phyloP scores from a whole-genome alignment of 2,797 vertebrate species.

The Myioborus miniatus region DNA sequence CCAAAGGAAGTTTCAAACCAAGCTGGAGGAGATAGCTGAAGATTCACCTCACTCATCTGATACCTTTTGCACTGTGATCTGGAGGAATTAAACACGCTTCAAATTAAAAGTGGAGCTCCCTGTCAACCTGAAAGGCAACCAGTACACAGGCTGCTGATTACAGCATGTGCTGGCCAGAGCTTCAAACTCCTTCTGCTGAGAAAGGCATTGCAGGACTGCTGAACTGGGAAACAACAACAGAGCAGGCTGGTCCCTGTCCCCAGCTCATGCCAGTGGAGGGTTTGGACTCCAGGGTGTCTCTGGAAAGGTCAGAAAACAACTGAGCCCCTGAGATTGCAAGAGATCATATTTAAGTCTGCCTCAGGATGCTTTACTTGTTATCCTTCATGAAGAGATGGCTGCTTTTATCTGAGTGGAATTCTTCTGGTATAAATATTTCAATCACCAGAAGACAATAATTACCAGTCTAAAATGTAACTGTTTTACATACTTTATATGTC shows the following conservation, averaged over 20 bases:
- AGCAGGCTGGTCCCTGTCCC: not conserved
- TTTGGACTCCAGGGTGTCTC: not conserved
- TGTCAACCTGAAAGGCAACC: not conserved
- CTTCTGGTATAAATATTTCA: not conserved
- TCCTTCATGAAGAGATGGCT: not conserved
- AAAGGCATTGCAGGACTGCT: not conserved
- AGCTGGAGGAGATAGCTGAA: not conserved
- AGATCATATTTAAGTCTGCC: not conserved
- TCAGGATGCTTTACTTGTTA: not conserved
- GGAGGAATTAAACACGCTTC: not conserved
- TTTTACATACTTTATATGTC: not conserved
- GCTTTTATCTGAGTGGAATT: not conserved
- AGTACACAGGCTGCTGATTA: not conserved
- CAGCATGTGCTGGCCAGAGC: not conserved
- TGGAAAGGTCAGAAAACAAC: conserved; percentile 3
- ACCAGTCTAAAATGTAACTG: not conserved
- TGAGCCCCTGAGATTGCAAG: not conserved
- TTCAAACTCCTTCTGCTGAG: not conserved
- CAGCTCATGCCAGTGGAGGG: not conserved
- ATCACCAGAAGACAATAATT: not conserved
- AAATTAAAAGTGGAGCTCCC: not conserved
- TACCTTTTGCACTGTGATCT: not conserved
- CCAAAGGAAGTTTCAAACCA: not conserved
- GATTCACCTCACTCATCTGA: not conserved
- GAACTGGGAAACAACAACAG: not conserved